A percentile compares a stretch with the other conserved stretches of the same genome.
phyloP scores from a whole-genome alignment of 2,797 vertebrate genomes.

The Meda fulgida region DNA sequence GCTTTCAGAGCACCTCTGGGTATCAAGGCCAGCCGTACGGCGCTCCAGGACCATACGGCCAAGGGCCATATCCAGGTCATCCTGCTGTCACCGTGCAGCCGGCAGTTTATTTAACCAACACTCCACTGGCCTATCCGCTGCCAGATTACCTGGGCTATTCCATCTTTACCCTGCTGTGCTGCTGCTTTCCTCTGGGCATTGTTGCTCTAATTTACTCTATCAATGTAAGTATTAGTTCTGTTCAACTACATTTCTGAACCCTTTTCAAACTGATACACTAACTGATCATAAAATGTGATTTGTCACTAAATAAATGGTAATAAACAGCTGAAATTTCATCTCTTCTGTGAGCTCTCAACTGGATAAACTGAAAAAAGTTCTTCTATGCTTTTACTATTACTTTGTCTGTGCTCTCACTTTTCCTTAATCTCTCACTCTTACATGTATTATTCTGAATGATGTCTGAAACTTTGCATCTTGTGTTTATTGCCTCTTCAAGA shows the following conservation, averaged over 20 bases:
- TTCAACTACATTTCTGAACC: neutral
- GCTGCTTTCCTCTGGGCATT: conserved; percentile 79
- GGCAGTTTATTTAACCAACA: conserved; percentile 61
- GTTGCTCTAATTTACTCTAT: conserved; percentile 78
- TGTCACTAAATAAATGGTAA: neutral
- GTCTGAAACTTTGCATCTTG: neutral
- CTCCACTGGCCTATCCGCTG: conserved; percentile 58
- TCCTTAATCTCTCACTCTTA: neutral
- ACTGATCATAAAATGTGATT: neutral
- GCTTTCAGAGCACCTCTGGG: conserved; percentile 23
- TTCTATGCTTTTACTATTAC: neutral
- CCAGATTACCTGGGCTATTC: conserved; percentile 80
- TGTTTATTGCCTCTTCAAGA: neutral
- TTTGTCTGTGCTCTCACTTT: neutral
- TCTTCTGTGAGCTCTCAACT: neutral
- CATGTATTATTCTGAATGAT: neutral
- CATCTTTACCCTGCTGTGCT: conserved; percentile 80
- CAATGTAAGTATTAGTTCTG: conserved; percentile 68
- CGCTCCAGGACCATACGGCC: neutral
- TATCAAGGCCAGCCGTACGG: conserved; percentile 33
- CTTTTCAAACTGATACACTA: neutral
- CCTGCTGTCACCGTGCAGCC: conserved; percentile 70
- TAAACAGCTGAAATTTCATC: too few species aligned
- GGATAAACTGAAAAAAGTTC: neutral
- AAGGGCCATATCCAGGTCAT: conserved; percentile 9